Conservation (phyloP, 2,113 vertebrate genomes). For the Pongo pygmaeus region DNA sequence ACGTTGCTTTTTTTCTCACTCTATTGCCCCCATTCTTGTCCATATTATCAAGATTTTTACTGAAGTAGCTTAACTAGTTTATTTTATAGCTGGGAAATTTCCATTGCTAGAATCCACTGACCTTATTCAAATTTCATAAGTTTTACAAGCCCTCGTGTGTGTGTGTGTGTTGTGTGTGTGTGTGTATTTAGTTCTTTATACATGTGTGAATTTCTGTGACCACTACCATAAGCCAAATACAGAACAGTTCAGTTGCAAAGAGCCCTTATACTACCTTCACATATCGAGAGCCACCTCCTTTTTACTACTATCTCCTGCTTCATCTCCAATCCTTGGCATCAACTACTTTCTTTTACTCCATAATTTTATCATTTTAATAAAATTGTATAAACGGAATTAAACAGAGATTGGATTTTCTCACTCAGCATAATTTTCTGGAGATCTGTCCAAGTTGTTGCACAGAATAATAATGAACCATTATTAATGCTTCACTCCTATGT, state of each 20-base stretch:
- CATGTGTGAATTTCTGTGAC: not conserved
- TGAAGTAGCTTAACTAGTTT: not conserved
- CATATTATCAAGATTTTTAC: not conserved
- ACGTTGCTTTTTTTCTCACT: not conserved
- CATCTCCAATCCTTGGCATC: not conserved
- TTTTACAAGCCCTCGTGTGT: not conserved
- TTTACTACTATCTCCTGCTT: not conserved
- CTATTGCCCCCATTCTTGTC: not conserved
- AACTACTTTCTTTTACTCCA: not conserved
- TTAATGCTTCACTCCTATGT: not conserved
- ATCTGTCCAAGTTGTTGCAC: not conserved
- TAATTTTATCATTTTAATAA: not conserved
- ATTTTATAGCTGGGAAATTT: not conserved
- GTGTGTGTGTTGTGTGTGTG: not conserved
- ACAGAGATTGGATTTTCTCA: not conserved
- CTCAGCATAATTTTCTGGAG: not conserved
- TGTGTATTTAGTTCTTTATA: not conserved
- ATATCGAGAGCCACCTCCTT: not conserved
- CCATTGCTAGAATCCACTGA: not conserved
- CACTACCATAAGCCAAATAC: not conserved
- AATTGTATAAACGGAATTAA: not conserved
- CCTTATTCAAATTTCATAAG: not conserved
- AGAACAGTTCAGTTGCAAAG: not conserved
- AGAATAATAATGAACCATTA: not conserved
- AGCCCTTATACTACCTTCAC: not conserved